Conservation (phyloP, 2,888 invertebrate genomes). For the Erebia palarica region DNA sequence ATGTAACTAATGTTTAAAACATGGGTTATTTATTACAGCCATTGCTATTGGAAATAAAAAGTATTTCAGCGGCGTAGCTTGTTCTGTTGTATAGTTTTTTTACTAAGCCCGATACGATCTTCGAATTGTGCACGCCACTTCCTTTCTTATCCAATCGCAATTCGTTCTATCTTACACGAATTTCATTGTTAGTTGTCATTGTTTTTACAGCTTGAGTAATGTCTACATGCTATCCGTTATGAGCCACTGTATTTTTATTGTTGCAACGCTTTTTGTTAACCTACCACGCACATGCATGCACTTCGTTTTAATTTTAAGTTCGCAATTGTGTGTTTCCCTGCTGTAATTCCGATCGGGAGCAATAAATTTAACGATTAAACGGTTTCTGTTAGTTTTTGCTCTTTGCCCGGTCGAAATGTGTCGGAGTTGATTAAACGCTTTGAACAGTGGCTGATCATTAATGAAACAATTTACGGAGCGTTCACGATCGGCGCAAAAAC, state of each 20-base stretch:
- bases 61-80: conserved; percentile 2
- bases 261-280: conserved; percentile 19
- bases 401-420: conserved; percentile 29
- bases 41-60: conserved; percentile 13
- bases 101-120: conserved; percentile 31
- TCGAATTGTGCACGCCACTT: conserved; percentile 33
- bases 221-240: conserved; percentile 22
- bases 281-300: not conserved
- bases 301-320: conserved; percentile 18
- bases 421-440: conserved; percentile 35
- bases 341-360: conserved; percentile 27
- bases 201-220: conserved; percentile 30
- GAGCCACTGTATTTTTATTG: conserved; percentile 19
- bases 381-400: conserved; percentile 23
- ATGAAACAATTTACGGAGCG: conserved; percentile 41
- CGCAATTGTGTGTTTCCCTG: conserved; percentile 21
- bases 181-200: conserved; percentile 30
- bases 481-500: conserved; percentile 38
- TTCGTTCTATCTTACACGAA: conserved; percentile 35
- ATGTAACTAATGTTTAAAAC: conserved; percentile 1
- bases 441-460: conserved; percentile 38
- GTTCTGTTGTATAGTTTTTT: conserved; percentile 7
- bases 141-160: conserved; percentile 30
- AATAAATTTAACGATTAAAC: conserved; percentile 32
- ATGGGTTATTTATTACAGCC: conserved; percentile 2